Conservation (phyloP, 2,888 invertebrate genomes). For the Candidula unifasciata region DNA sequence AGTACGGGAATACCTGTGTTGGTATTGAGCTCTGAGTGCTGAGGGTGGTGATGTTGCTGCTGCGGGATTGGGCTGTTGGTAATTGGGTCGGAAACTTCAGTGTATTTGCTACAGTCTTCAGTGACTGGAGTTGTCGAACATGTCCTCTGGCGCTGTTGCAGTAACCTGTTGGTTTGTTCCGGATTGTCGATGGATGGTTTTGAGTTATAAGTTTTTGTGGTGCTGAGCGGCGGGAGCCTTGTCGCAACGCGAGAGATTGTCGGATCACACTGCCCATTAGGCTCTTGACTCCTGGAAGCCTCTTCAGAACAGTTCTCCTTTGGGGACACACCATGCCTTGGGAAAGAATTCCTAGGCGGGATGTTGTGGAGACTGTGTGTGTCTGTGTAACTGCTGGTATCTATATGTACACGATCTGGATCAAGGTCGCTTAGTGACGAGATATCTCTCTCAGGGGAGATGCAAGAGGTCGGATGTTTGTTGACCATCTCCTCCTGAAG, state of each 20-base stretch:
- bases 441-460: conserved; percentile 3
- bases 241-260: too few relatives aligned
- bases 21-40: conserved; percentile 17
- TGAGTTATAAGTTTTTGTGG: not conserved
- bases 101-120: not conserved
- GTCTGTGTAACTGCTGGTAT: not conserved
- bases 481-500: conserved; percentile 43
- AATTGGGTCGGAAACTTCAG: not conserved
- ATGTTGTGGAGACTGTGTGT: not conserved
- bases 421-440: conserved; percentile 34
- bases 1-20: not conserved
- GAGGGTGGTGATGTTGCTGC: conserved; percentile 1
- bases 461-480: conserved; percentile 34
- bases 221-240: not conserved
- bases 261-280: not conserved
- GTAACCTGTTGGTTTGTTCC: not conserved
- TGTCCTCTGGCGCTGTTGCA: not conserved
- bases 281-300: not conserved
- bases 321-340: conserved; percentile 32
- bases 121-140: not conserved
- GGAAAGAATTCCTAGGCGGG: not conserved
- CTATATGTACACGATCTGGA: not conserved
- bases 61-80: not conserved
- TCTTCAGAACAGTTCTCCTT: not conserved
- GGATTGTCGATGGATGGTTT: not conserved